Evolutionary conservation across 2,888 invertebrate genomes (phyloP).

Genomic region (Hyposoter dolosus): DNA sequence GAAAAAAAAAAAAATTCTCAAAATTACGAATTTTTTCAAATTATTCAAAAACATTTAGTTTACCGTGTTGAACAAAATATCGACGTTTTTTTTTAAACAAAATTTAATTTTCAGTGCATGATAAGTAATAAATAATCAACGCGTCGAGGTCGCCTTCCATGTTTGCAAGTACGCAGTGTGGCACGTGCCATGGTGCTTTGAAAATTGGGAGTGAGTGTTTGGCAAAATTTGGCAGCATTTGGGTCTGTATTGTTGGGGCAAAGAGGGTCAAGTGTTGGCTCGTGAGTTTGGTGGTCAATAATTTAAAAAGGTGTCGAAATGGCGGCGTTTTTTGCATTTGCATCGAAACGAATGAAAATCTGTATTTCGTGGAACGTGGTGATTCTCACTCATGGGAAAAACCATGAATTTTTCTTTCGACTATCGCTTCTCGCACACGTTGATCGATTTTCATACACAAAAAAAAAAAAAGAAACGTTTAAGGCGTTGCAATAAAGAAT

Average conservation of each 20-base stretch:
- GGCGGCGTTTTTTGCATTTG: background rate
- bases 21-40: too few relatives aligned
- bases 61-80: too few relatives aligned
- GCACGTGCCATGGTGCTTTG: conserved; percentile 17
- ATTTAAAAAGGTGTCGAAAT: conserved; percentile 54
- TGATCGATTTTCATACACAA: conserved; percentile 24
- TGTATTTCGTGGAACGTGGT: background rate
- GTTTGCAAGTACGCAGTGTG: background rate
- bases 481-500: conserved; percentile 52
- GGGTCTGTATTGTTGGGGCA: conserved; percentile 43
- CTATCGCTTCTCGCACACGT: conserved; percentile 4
- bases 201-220: conserved; percentile 21
- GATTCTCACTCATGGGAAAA: conserved; percentile 40
- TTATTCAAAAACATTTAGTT: too few relatives aligned
- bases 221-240: conserved; percentile 65
- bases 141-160: background rate
- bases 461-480: background rate
- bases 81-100: too few relatives aligned
- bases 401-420: conserved; percentile 34
- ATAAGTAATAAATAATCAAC: conserved; percentile 47
- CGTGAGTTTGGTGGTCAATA: conserved; percentile 25
- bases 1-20: too few relatives aligned
- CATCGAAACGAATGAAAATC: background rate
- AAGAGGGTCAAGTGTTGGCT: background rate
- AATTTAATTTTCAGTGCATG: too few relatives aligned